phyloP scores from a whole-genome alignment of 2,888 invertebrate species.

The Acronicta psi region DNA sequence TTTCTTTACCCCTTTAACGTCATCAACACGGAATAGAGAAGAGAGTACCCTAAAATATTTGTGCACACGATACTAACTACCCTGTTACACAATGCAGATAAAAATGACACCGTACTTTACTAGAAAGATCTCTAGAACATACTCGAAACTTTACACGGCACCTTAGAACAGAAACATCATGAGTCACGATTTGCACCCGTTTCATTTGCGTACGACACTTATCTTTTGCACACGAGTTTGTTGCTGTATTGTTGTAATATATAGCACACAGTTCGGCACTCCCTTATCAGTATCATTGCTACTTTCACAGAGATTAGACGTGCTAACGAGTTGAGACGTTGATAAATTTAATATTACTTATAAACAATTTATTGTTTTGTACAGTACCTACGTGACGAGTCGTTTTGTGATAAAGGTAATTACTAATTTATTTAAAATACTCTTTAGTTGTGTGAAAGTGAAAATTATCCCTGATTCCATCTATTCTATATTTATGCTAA shows the following conservation, averaged over 20 bases:
- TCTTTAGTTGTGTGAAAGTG: neutral
- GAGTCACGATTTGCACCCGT: constrained; percentile 50
- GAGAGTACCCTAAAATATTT: too few species aligned
- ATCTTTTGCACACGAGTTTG: constrained; percentile 48
- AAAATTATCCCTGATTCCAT: neutral
- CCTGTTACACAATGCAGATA: neutral
- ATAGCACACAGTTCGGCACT: constrained; percentile 5
- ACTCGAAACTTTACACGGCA: constrained; percentile 34
- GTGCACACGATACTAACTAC: neutral
- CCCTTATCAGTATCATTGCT: constrained; percentile 33
- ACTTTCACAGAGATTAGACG: constrained; percentile 7
- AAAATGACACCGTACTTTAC: neutral
- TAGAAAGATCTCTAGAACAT: constrained; percentile 14
- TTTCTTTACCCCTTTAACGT: too few species aligned
- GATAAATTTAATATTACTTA: constrained; percentile 6
- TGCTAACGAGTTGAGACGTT: constrained; percentile 5
- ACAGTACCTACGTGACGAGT: constrained; percentile 6
- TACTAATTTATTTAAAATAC: neutral
- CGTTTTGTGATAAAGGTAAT: constrained; percentile 12
- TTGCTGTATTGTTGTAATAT: constrained; percentile 36
- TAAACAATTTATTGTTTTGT: constrained; percentile 16
- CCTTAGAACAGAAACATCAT: constrained; percentile 14
- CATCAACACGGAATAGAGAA: too few species aligned
- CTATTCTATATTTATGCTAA: too few species aligned
- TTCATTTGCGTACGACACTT: constrained; percentile 30